phyloP scores from a whole-genome alignment of 1,140 invertebrate species.

The Diachasma alloeum region DNA sequence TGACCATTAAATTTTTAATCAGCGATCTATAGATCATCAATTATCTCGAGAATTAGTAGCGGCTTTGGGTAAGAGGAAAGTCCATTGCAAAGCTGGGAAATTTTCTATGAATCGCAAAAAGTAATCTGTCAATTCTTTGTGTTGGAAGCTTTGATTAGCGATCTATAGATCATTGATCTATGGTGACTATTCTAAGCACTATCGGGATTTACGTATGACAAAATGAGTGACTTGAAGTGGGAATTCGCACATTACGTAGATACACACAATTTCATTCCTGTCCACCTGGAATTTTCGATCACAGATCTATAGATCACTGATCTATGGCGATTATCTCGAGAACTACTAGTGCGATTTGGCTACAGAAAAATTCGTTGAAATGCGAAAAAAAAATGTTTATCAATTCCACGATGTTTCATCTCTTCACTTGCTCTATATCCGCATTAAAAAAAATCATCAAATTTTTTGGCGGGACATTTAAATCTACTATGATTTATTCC shows the following conservation, averaged over 20 bases:
- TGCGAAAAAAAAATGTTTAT: no score
- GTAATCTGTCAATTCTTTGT: neutral
- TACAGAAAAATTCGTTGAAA: no score
- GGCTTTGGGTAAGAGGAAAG: no score
- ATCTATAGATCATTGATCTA: neutral
- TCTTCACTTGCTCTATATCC: no score
- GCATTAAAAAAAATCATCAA: no score
- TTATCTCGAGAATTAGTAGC: no score
- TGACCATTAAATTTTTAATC: neutral
- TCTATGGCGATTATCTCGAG: neutral
- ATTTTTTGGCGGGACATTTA: neutral
- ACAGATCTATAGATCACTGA: neutral
- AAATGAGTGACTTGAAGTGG: no score
- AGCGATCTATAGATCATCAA: neutral
- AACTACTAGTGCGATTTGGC: no score
- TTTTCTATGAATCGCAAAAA: neutral
- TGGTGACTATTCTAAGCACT: neutral
- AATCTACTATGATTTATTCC: neutral
- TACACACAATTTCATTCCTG: no score
- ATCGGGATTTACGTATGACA: no score
- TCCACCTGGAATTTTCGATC: neutral
- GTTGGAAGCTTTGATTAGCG: neutral
- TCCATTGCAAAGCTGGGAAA: neutral
- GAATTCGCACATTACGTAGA: no score
- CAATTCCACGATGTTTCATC: no score